Base-by-base conservation (phyloP, 2,113 vertebrate genomes). In the Blennius ocellaris region DNA sequence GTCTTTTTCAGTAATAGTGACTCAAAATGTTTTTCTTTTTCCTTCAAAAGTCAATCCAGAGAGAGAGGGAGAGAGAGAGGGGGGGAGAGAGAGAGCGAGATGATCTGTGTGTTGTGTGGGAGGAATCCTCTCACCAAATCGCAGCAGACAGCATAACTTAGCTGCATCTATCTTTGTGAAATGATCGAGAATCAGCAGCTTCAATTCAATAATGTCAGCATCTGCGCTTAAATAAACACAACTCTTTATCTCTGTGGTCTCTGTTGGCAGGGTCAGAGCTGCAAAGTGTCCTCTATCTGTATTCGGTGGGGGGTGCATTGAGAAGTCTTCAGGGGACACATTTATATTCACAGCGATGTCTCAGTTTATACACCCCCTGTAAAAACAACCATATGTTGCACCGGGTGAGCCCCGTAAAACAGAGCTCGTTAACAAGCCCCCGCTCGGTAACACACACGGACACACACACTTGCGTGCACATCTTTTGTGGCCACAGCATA, bases 321-420 rank as follows among this genome's bases (percentile, higher is more conserved):
- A 30, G 21, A 61, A 60, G 62, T 82, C 78, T 81, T 61, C 82
- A 66, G 59, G 69, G 71, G 71, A 78, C 73, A 65, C 70, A 92
- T 91, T 91, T 62, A 87, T 84, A 91, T 90, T 90, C 91, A 90
- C 81, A 83, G 76, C 62, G 6, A 82, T 72, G 82, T 87, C 80
- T 88, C 74, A 69, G 44, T 87, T 92, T 91, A 88, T 91, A 83
- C 84, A 76, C 63, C 67, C 58, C 57, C 77, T 79, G 85, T 92
- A 91, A 92, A 92, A 88, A 87, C 89, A 89, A 88, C 89, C 91
- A 90, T 89, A 92, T 92, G 89, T 84, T 91, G 87, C 61, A 11
- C 84, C 59, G 80, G 79, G 84, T 82, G 82, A 80, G 80, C 53
- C 84, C 88, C 53, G 64, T 88, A 89, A 89, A 91, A 88, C 79